Evolutionary conservation across 2,888 invertebrate species (phyloP).

Genomic region (Standfussiana lucernea): DNA sequence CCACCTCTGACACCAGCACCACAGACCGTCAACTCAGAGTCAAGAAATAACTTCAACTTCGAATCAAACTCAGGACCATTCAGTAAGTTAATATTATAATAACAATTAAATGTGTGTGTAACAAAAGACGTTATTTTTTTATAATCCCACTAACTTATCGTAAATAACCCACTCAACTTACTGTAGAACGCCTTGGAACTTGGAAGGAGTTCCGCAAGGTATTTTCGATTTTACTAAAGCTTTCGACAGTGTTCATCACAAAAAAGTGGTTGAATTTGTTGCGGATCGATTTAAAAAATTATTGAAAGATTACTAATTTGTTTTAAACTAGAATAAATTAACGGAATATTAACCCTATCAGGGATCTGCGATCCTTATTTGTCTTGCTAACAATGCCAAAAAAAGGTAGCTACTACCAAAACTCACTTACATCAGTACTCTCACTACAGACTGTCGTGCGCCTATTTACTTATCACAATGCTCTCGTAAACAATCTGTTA

Average conservation of each 20-base stretch:
- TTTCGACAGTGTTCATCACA: constrained; percentile 2
- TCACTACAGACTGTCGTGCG: background rate
- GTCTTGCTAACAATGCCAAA: background rate
- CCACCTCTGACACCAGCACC: constrained; percentile 56
- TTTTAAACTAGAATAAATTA: background rate
- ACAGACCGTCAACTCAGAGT: constrained; percentile 34
- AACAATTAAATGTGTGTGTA: constrained; percentile 22
- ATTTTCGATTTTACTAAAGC: constrained; percentile 6
- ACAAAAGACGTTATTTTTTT: constrained; percentile 31
- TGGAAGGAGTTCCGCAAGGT: background rate
- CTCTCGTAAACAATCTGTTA: background rate
- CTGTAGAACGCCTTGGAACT: background rate
- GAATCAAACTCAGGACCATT: constrained; percentile 27
- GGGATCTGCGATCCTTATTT: background rate
- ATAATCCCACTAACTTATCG: constrained; percentile 15
- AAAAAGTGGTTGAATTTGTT: too few relatives aligned
- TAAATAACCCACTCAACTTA: constrained; percentile 2
- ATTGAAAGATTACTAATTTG: background rate
- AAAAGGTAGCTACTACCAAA: background rate
- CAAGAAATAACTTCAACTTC: constrained; percentile 66
- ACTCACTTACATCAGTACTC: background rate
- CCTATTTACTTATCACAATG: background rate
- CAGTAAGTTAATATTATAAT: constrained; percentile 36
- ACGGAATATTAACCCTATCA: background rate
- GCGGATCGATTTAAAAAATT: background rate